These are phyloP conservation scores for Trichogramma dendrolimi DNA, from an alignment of 2,888 invertebrate genomes.

Conservation along the genomic window DNA sequence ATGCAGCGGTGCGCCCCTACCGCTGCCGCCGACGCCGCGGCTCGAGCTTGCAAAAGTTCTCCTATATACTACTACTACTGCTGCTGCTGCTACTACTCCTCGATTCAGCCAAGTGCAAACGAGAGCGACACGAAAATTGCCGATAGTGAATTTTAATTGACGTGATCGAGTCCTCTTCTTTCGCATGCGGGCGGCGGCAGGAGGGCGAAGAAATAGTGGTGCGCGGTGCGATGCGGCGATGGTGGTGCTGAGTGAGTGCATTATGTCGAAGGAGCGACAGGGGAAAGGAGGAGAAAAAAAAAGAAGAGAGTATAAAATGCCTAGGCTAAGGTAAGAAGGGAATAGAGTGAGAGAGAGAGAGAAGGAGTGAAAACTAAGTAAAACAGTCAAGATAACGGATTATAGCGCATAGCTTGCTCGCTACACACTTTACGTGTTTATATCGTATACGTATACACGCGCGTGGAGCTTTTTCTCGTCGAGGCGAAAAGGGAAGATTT, in stretches of 20 bases:
- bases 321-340: not conserved
- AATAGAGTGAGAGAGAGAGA: not conserved
- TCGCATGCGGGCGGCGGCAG: not conserved
- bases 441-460: too few species aligned
- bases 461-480: too few species aligned
- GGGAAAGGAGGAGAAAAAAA: not conserved
- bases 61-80: too few species aligned
- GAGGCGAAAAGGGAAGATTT: too few species aligned
- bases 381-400: too few species aligned
- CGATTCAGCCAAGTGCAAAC: not conserved
- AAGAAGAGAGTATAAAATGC: not conserved
- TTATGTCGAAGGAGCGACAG: not conserved
- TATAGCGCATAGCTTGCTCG: too few species aligned
- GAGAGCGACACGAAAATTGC: constrained; percentile 9
- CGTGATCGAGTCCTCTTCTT: not conserved
- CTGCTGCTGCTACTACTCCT: too few species aligned
- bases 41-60: too few species aligned
- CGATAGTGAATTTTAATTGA: constrained; percentile 23
- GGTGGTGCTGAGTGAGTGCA: not conserved
- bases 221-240: constrained; percentile 1
- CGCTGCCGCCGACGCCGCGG: too few species aligned
- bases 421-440: too few species aligned
- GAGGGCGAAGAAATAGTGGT: not conserved
- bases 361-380: not conserved
- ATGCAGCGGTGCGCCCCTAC: too few species aligned